phyloP scores from a whole-genome alignment of 2,113 vertebrate species.

The Brachyistius frenatus region DNA sequence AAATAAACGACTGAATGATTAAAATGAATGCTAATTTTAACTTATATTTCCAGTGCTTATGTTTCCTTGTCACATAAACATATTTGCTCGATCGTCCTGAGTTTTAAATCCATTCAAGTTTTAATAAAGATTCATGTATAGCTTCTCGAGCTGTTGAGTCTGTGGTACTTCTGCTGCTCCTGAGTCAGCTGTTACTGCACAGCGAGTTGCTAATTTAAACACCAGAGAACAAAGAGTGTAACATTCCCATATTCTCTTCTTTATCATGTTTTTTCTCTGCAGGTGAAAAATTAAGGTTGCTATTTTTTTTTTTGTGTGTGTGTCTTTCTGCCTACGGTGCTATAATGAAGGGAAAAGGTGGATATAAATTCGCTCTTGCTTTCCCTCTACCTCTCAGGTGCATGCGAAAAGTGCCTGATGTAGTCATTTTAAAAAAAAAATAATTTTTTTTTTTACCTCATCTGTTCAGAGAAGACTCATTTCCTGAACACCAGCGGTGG shows the following conservation, averaged over 20 bases:
- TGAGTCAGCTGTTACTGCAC: slow-evolving; percentile 5
- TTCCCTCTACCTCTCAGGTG: slow-evolving; percentile 61
- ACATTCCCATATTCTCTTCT: neutral
- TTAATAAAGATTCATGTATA: neutral
- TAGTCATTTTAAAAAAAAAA: neutral
- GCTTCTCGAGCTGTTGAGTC: neutral
- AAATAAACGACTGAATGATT: no score
- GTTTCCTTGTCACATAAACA: no score
- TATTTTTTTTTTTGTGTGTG: slow-evolving; percentile 11
- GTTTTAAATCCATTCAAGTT: no score
- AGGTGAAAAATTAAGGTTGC: slow-evolving; percentile 51
- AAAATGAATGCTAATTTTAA: no score
- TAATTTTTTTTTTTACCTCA: slow-evolving; percentile 57
- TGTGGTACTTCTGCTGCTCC: neutral
- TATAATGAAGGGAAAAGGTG: slow-evolving; percentile 22
- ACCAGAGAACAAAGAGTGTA: slow-evolving; percentile 7
- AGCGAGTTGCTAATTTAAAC: slow-evolving; percentile 43
- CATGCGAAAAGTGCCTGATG: slow-evolving; percentile 55
- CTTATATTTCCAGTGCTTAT: no score
- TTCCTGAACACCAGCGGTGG: slow-evolving; percentile 61
- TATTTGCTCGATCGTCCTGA: no score
- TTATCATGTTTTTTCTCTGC: slow-evolving; percentile 13
- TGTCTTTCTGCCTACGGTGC: slow-evolving; percentile 14
- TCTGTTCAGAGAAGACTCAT: slow-evolving; percentile 63
- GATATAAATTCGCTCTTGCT: neutral